Evolutionary conservation across 2,797 vertebrate genomes (phyloP).

Genomic region (Anguilla pacifica): DNA sequence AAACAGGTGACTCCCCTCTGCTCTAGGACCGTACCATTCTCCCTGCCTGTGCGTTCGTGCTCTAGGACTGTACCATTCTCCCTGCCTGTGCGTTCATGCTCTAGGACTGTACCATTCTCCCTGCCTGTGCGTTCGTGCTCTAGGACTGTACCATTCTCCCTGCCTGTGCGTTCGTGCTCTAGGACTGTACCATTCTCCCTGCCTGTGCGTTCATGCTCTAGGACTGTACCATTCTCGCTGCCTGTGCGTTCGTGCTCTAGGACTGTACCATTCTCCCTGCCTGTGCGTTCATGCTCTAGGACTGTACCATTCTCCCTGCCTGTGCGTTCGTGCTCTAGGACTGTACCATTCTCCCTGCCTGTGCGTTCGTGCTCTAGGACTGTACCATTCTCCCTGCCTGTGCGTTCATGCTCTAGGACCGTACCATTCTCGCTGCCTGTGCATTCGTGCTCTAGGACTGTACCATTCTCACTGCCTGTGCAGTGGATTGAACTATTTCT

Average conservation of each 20-base stretch:
- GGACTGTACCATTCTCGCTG: no score
- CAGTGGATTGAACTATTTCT: neutral
- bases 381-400: no score
- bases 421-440: no score
- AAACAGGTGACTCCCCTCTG: constrained; percentile 79
- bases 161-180: neutral
- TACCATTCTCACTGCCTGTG: no score
- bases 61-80: neutral
- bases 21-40: neutral
- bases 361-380: neutral
- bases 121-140: neutral
- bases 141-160: neutral
- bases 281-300: no score
- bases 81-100: neutral
- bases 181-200: neutral
- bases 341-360: no score
- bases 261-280: no score
- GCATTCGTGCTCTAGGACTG: no score
- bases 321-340: no score
- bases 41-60: neutral
- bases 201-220: neutral
- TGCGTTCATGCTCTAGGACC: no score
- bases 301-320: no score
- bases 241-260: no score
- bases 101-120: neutral